These are phyloP conservation scores for Holotrichia oblita DNA, from an alignment of 1,140 invertebrate genomes.

Conservation along the genomic window DNA sequence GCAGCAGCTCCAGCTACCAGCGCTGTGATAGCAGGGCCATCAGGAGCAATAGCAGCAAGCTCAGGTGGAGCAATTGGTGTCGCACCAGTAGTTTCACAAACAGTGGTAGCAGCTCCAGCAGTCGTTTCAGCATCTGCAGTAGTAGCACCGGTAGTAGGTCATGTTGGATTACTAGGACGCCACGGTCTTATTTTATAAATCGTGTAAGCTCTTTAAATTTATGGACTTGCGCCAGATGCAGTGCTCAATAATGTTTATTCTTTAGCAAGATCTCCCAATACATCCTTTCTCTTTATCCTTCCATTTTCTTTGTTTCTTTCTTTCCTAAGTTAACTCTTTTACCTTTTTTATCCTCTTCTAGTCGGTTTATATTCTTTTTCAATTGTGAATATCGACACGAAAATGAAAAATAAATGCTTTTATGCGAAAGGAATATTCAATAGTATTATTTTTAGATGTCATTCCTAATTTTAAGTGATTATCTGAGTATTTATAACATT, in stretches of 20 bases:
- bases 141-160: neutral
- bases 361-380: neutral
- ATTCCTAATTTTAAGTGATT: no score
- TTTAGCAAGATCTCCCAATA: neutral
- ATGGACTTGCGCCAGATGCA: neutral
- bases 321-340: neutral
- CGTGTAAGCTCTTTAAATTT: neutral
- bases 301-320: neutral
- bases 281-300: neutral
- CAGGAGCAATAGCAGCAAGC: slow-evolving; percentile 20
- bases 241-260: neutral
- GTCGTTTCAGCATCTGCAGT: neutral
- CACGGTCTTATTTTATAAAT: slow-evolving; percentile 10
- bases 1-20: neutral
- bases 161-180: neutral
- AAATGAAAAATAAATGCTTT: slow-evolving; percentile 8
- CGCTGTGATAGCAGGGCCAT: slow-evolving; percentile 3
- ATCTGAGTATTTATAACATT: no score
- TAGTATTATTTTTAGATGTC: no score
- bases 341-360: neutral
- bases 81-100: slow-evolving; percentile 1
- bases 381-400: neutral
- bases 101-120: neutral
- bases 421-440: neutral
- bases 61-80: neutral